Percentiles rank a stretch among this genome's conserved stretches.
Conservation (phyloP, 2,113 vertebrate species). For the Sander vitreus region DNA sequence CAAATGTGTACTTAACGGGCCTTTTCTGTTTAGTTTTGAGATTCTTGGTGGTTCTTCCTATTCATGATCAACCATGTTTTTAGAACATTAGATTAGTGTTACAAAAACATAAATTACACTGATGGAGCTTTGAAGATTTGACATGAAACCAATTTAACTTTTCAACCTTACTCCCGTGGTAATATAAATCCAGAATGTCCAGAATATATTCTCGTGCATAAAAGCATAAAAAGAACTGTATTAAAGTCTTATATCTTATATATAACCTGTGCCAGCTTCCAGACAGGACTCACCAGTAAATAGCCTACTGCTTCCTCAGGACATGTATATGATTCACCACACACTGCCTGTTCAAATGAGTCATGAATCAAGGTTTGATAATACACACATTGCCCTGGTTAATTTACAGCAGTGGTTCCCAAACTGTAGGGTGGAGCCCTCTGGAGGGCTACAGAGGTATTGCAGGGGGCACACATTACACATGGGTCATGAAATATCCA, state of each 20-base stretch:
- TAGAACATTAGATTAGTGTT: slow-evolving; percentile 7
- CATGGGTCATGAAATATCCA: too few relatives aligned
- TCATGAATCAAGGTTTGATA: slow-evolving; percentile 5
- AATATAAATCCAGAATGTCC: slow-evolving; percentile 9
- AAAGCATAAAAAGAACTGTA: slow-evolving; percentile 4
- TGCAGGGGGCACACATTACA: not conserved
- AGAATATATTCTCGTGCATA: slow-evolving; percentile 2
- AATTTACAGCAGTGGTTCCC: slow-evolving; percentile 40
- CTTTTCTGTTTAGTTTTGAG: slow-evolving; percentile 5
- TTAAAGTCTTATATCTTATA: not conserved
- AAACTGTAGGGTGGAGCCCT: slow-evolving; percentile 18
- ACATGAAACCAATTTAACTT: not conserved
- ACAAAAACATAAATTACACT: slow-evolving; percentile 15
- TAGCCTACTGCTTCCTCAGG: slow-evolving; percentile 1
- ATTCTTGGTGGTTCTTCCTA: slow-evolving; percentile 9
- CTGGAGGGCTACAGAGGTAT: not conserved
- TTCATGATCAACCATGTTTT: not conserved
- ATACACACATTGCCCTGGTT: slow-evolving; percentile 14
- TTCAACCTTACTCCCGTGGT: not conserved
- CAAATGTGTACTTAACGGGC: slow-evolving; percentile 18
- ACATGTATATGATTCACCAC: not conserved
- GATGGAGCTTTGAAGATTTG: not conserved
- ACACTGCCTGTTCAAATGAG: not conserved
- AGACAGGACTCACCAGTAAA: slow-evolving; percentile 19
- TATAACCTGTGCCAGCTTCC: not conserved